phyloP scores from a whole-genome alignment of 2,888 invertebrate genomes.

The Papilio elwesi region DNA sequence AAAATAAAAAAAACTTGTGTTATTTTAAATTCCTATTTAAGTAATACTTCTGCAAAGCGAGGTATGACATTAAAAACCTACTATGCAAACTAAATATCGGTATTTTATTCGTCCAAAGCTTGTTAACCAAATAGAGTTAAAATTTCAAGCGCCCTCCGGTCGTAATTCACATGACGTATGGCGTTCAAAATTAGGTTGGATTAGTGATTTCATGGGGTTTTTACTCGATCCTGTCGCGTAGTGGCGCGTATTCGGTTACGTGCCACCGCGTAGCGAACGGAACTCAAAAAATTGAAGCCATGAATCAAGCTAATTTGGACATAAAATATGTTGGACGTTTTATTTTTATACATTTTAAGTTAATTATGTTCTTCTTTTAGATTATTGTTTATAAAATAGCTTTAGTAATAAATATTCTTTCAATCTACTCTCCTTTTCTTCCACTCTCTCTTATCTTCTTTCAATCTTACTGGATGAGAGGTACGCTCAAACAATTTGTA shows the following conservation, averaged over 20 bases:
- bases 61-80: too few species aligned
- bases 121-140: constrained; percentile 57
- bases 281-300: constrained; percentile 52
- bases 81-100: not conserved
- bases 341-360: constrained; percentile 22
- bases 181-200: constrained; percentile 73
- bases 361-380: not conserved
- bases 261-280: constrained; percentile 49
- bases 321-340: constrained; percentile 28
- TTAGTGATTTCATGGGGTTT: constrained; percentile 72
- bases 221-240: constrained; percentile 54
- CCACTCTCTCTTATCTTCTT: too few species aligned
- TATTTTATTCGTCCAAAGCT: constrained; percentile 46
- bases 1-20: too few species aligned
- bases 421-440: too few species aligned
- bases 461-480: too few species aligned
- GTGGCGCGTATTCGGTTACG: constrained; percentile 59
- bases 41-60: too few species aligned
- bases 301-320: constrained; percentile 37
- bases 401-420: not conserved
- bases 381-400: not conserved
- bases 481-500: too few species aligned
- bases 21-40: too few species aligned
- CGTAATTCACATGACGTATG: constrained; percentile 69
- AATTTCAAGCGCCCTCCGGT: constrained; percentile 57